Evolutionary conservation across 1,140 invertebrate species (phyloP).

Genomic region (Anagrus nilaparvatae): DNA sequence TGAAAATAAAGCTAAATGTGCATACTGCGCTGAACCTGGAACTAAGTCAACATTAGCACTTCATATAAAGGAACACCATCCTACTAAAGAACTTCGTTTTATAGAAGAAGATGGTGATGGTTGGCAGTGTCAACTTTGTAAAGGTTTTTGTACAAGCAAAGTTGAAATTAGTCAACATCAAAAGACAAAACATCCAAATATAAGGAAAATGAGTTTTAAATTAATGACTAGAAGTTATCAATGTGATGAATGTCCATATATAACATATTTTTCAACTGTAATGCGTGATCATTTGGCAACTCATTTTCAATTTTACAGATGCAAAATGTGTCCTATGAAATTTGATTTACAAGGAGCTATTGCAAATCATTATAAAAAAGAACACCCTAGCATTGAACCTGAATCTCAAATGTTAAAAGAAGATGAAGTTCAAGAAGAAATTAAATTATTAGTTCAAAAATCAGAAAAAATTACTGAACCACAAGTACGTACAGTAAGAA

Average conservation of each 20-base stretch:
- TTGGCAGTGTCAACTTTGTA: constrained; percentile 31
- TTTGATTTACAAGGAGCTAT: constrained; percentile 21
- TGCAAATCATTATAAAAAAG: constrained; percentile 15
- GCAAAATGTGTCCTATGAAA: constrained; percentile 27
- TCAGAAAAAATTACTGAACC: no score
- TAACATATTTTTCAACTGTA: constrained; percentile 11
- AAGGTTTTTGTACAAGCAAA: constrained; percentile 28
- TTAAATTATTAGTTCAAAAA: no score
- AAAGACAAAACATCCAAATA: constrained; percentile 33
- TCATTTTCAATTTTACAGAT: constrained; percentile 30
- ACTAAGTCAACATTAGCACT: constrained; percentile 16
- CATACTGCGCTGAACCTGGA: constrained; percentile 11
- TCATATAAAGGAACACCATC: constrained; percentile 21
- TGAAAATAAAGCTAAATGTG: constrained; percentile 11
- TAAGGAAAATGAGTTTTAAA: constrained; percentile 23
- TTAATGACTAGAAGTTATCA: constrained; percentile 15
- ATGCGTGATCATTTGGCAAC: constrained; percentile 29
- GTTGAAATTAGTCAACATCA: constrained; percentile 31
- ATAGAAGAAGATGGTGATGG: constrained; percentile 17
- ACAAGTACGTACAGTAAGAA: no score
- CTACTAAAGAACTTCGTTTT: constrained; percentile 7
- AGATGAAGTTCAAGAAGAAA: constrained; percentile 19
- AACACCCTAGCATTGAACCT: constrained; percentile 23
- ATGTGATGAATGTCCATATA: constrained; percentile 28
- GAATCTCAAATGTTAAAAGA: constrained; percentile 25